Conservation (phyloP, 2,888 invertebrate genomes). For the Drosophila quinaria region DNA sequence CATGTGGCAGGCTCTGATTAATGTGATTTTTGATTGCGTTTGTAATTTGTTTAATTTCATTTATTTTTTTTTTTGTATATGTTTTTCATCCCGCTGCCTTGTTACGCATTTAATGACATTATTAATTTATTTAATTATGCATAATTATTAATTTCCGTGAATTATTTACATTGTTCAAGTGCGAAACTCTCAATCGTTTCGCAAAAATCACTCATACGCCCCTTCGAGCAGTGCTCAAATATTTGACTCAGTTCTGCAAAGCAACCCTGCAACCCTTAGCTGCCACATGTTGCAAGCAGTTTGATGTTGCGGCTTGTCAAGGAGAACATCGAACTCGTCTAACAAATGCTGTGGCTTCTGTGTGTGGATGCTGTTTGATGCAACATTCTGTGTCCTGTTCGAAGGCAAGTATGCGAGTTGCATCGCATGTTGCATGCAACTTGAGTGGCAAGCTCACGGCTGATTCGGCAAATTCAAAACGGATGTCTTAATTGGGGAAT, state of each 20-base stretch:
- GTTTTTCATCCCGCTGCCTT: neutral
- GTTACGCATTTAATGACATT: conserved; percentile 42
- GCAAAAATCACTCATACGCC: conserved; percentile 23
- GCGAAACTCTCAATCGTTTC: neutral
- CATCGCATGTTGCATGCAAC: conserved; percentile 18
- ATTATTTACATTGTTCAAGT: conserved; percentile 8
- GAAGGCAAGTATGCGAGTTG: conserved; percentile 24
- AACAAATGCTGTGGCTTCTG: conserved; percentile 4
- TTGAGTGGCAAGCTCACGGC: conserved; percentile 12
- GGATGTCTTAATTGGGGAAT: conserved; percentile 43
- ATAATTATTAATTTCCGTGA: conserved; percentile 48
- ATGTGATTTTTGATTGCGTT: conserved; percentile 60
- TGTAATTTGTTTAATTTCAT: conserved; percentile 51
- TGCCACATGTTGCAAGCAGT: conserved; percentile 12
- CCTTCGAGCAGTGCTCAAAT: neutral
- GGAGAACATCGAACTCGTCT: conserved; percentile 35
- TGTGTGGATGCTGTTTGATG: conserved; percentile 49
- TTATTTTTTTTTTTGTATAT: conserved; percentile 11
- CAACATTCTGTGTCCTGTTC: conserved; percentile 13
- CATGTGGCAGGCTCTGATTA: conserved; percentile 47
- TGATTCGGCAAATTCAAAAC: conserved; percentile 8
- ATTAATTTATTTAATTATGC: conserved; percentile 57
- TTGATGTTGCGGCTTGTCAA: conserved; percentile 29
- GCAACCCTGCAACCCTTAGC: conserved; percentile 17
- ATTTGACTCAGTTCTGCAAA: conserved; percentile 33